These are phyloP conservation scores for Philaethria dido DNA, from an alignment of 2,888 invertebrate genomes.

Conservation along the genomic window DNA sequence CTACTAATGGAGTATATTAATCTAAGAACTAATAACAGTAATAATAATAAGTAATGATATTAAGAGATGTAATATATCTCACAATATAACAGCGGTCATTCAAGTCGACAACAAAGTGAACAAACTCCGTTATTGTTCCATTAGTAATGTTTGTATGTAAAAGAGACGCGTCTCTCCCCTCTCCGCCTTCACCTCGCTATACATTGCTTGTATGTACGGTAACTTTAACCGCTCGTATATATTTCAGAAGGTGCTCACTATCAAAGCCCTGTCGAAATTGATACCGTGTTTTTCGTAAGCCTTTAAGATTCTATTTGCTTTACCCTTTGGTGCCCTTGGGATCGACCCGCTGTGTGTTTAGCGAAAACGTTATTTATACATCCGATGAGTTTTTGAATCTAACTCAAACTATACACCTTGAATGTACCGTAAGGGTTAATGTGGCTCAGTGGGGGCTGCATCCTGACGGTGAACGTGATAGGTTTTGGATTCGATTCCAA, in stretches of 20 bases:
- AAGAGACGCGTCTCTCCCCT: not conserved
- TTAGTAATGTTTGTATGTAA: constrained; percentile 22
- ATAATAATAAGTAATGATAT: constrained; percentile 3
- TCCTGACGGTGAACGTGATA: no score
- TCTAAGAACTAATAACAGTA: not conserved
- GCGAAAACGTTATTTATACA: constrained; percentile 23
- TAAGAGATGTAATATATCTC: not conserved
- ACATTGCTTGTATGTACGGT: not conserved
- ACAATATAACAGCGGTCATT: not conserved
- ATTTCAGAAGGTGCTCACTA: constrained; percentile 21
- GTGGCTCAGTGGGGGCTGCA: no score
- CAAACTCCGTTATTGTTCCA: constrained; percentile 24
- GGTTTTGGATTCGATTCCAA: no score
- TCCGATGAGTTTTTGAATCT: constrained; percentile 18
- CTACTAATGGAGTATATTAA: not conserved
- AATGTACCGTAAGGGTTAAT: not conserved
- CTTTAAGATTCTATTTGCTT: constrained; percentile 46
- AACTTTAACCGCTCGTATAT: constrained; percentile 22
- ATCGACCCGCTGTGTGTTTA: constrained; percentile 26
- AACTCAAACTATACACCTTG: constrained; percentile 7
- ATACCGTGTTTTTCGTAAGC: constrained; percentile 41
- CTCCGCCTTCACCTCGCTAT: not conserved
- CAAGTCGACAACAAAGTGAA: constrained; percentile 21
- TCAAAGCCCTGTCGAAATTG: constrained; percentile 37
- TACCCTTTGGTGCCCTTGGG: constrained; percentile 37